Percentiles rank a stretch among this genome's conserved stretches.
These are phyloP conservation scores for Thera britannica DNA, from an alignment of 2,888 invertebrate species.

Conservation along the genomic window DNA sequence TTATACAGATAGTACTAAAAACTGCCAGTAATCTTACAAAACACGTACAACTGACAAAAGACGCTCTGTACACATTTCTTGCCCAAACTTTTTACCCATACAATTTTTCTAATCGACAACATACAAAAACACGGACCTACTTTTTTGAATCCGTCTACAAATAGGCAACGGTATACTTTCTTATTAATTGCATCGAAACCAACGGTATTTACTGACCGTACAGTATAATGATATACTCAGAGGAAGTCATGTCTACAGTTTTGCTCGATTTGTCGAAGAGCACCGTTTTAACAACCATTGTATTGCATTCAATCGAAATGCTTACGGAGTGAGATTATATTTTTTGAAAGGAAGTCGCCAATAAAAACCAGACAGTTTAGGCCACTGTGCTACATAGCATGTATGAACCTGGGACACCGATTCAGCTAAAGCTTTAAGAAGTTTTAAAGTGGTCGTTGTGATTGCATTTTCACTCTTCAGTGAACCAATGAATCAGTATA, in stretches of 20 bases:
- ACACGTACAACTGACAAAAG: not conserved
- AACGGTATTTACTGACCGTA: constrained; percentile 27
- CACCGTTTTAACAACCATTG: constrained; percentile 18
- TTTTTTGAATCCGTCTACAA: constrained; percentile 12
- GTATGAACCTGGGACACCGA: too few species aligned
- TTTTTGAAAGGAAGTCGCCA: too few species aligned
- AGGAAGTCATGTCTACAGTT: constrained; percentile 57
- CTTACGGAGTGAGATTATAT: not conserved
- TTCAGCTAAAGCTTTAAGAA: too few species aligned
- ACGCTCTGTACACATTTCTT: not conserved
- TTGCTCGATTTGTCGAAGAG: constrained; percentile 40
- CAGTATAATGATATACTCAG: constrained; percentile 32
- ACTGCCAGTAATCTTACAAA: not conserved
- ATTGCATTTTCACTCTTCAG: too few species aligned
- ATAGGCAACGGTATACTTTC: constrained; percentile 40
- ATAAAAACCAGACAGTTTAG: too few species aligned
- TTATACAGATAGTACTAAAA: not conserved
- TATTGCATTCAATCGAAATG: constrained; percentile 8
- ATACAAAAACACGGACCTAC: not conserved
- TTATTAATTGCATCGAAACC: constrained; percentile 53
- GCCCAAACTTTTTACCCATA: not conserved
- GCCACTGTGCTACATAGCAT: too few species aligned
- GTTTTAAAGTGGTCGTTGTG: too few species aligned
- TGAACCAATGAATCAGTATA: too few species aligned
- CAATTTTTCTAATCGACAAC: not conserved